Percentiles rank a stretch among this genome's conserved stretches.
phyloP scores from a whole-genome alignment of 2,888 invertebrate species.

The Pachydiplax longipennis region DNA sequence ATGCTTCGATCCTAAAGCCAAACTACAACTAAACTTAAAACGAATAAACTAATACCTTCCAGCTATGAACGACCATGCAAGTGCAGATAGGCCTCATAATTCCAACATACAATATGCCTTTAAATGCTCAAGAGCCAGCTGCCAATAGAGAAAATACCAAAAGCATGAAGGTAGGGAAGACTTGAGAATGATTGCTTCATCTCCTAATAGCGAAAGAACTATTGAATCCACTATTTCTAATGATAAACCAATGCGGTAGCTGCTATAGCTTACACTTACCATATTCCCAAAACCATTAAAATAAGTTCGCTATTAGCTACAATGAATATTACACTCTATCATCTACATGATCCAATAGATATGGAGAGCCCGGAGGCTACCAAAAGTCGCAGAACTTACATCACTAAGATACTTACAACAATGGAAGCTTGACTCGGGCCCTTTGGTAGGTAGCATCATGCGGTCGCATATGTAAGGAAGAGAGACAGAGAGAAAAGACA shows the following conservation, averaged over 20 bases:
- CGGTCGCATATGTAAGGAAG: slow-evolving; percentile 33
- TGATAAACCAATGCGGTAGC: too few relatives aligned
- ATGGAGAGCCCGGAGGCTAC: too few relatives aligned
- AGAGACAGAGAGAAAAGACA: slow-evolving; percentile 21
- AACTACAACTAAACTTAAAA: too few relatives aligned
- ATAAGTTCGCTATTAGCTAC: too few relatives aligned
- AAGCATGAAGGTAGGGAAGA: neutral
- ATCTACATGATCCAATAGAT: too few relatives aligned
- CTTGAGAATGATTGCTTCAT: neutral
- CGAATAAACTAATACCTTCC: too few relatives aligned
- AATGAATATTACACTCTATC: too few relatives aligned
- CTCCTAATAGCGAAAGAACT: neutral
- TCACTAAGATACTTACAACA: slow-evolving; percentile 55
- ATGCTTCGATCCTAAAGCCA: too few relatives aligned
- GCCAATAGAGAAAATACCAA: neutral
- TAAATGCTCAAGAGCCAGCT: neutral
- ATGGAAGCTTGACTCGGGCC: slow-evolving; percentile 56
- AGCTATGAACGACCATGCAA: neutral
- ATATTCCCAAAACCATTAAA: too few relatives aligned
- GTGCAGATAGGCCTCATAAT: neutral
- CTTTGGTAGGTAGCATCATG: slow-evolving; percentile 52
- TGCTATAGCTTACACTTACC: too few relatives aligned
- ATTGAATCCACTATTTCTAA: too few relatives aligned
- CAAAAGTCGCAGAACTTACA: neutral
- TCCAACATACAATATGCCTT: neutral